phyloP scores from a whole-genome alignment of 2,888 invertebrate genomes.

The Spisula solida region DNA sequence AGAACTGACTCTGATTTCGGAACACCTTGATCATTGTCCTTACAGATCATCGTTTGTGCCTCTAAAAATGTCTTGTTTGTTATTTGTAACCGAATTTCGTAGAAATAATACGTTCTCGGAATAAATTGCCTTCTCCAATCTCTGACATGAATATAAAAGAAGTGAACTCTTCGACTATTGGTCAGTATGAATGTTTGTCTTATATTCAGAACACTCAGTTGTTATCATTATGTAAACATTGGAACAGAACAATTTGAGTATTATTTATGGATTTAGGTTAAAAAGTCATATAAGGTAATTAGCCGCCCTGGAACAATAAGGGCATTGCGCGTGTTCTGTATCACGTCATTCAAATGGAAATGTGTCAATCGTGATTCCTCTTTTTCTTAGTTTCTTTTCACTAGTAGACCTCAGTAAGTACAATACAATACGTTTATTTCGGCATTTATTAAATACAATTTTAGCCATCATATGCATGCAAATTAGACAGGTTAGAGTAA shows the following conservation, averaged over 20 bases:
- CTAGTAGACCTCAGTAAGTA: too few relatives aligned
- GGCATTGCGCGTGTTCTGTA: background rate
- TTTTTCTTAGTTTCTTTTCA: too few relatives aligned
- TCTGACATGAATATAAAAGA: background rate
- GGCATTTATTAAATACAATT: too few relatives aligned
- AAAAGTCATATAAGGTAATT: background rate
- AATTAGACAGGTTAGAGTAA: too few relatives aligned
- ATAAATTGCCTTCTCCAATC: background rate
- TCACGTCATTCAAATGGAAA: too few relatives aligned
- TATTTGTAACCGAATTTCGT: background rate
- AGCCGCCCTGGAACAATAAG: background rate
- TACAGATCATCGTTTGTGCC: background rate
- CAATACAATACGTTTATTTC: too few relatives aligned
- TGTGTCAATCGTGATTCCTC: too few relatives aligned
- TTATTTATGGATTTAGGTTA: constrained; percentile 2
- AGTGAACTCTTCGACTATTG: background rate
- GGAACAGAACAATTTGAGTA: background rate
- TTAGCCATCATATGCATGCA: too few relatives aligned
- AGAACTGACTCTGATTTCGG: background rate
- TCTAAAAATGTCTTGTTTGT: background rate
- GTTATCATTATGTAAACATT: background rate
- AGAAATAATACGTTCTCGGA: background rate
- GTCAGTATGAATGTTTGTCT: background rate
- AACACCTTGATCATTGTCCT: background rate
- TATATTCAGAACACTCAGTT: background rate